Evolutionary conservation across 2,888 invertebrate genomes (phyloP), one percentile per base, ranked within the genome.

Genomic region (Congeria kusceri): DNA sequence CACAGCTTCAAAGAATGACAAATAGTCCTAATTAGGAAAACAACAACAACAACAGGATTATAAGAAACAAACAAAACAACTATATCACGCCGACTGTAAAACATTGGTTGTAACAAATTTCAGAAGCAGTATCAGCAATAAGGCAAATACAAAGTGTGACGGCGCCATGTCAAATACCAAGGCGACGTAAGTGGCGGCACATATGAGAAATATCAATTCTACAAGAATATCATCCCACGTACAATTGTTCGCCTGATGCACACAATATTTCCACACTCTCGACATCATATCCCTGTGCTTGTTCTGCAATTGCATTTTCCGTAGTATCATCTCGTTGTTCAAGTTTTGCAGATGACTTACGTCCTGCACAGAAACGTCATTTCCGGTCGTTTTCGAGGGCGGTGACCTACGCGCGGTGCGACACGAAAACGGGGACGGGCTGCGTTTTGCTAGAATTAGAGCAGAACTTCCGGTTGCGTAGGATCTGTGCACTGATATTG

Each of bases 391-490:
- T 11, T 53, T 67, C 27, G 57, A 15, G 28, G 28, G 58, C 18
- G 59, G 58, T 25, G 46, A 27, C 20, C 47, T 56, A 32, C 69
- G 64, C 57, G 56, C 71, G 25, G 74, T 58, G 20, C 61, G 57
- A 39, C 39, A 39, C 3, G 77, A 69, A 64, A 74, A 75, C 13
- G 80, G 80, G 0, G 75, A 76, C 1, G 78, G 72, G 39, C 76
- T 76, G 47, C 78, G 28, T 39, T 62, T 64, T 0, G 82, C 82
- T 0, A 83, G 76, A 73, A 78, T 83, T 15, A 78, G 76, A 9
- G 82, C 76, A 5, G 76, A 62, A 20, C 78, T 73, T n/a, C 82
- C 82, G 44, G 49, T 78, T 3, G 79, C 82, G 44, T 83, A 83
- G 4, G 82, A 83, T 25, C 82, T 69, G 58, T 83, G 68, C 5